Evolutionary conservation across 1,140 invertebrate species (phyloP), one percentile per base, ranked within the genome.

Genomic region (Lutraria rhynchaena): DNA sequence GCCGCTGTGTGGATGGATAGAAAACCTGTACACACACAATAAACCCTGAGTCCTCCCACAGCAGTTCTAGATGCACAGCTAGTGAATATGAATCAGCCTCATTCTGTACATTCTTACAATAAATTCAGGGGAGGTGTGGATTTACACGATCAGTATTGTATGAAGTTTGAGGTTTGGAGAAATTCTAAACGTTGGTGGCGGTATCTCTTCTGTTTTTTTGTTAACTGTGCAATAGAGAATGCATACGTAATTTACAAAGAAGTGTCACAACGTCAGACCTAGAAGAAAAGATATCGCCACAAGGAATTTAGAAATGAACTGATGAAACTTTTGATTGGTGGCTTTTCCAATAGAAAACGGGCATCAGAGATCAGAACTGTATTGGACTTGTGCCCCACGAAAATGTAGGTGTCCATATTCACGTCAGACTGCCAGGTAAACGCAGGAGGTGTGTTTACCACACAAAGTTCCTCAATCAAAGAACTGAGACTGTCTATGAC

Each of bases 111-210:
- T 2, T 15, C 29, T 3, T 51, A 65, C 37, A 65, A 65, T 35
- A 65, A 65, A 24, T 65, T 27, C 33, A 65, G 35, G 61, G 33
- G 61, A 15, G 67, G 67, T 33, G 31, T 70, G 4, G 67, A 70
- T 22, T 49, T 53, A 1, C 67, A 51, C 19, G 67, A 53, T 29
- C 67, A 70, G 57, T 60, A 35, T 7, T 33, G 29, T 1, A 17
- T 19, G 11, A 60, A 60, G 22, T 60, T 35, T 3, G 22, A 60
- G 3, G 57, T 35, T 33, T 29, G 57, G n/a, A 1, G 31, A 1
- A 5, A 9, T 5, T 60, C 29, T 17, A 60, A 35, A 27, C 33
- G 37, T 7, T n/a, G 55, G 31, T 60, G 57, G 57, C 2, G 31
- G n/a, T 33, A 60, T 60, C 2, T 60, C 5, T 33, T 53, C 17